Evolutionary conservation across 2,888 invertebrate species (phyloP).

Genomic region (Plusia festucae): DNA sequence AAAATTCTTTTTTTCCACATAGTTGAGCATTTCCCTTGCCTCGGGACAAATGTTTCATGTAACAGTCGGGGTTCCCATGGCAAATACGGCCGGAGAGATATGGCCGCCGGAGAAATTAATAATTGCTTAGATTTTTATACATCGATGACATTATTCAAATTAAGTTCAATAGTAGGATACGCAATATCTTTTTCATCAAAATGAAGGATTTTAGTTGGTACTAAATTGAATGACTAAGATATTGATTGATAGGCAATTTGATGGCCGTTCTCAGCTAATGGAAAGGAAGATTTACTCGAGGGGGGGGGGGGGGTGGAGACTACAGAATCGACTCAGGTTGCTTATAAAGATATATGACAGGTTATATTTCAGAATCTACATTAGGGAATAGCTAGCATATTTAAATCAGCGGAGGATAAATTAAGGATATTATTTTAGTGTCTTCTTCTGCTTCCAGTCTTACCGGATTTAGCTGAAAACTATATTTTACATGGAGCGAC

Average conservation of each 20-base stretch:
- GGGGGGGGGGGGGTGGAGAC: slow-evolving; percentile 19
- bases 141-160: slow-evolving; percentile 48
- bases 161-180: background rate
- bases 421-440: no score
- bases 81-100: slow-evolving; percentile 58
- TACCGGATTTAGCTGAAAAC: no score
- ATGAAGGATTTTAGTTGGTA: slow-evolving; percentile 7
- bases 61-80: slow-evolving; percentile 60
- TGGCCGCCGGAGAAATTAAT: slow-evolving; percentile 58
- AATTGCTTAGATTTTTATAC: slow-evolving; percentile 46
- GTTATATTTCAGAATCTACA: slow-evolving; percentile 21
- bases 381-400: slow-evolving; percentile 3
- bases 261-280: slow-evolving; percentile 33
- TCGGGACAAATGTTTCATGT: slow-evolving; percentile 72
- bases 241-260: slow-evolving; percentile 44
- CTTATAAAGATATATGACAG: slow-evolving; percentile 36
- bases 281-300: slow-evolving; percentile 32
- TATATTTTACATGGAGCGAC: no score
- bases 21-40: slow-evolving; percentile 75
- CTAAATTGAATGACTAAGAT: slow-evolving; percentile 19
- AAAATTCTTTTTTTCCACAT: slow-evolving; percentile 77
- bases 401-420: background rate
- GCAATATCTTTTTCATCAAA: background rate
- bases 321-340: slow-evolving; percentile 35
- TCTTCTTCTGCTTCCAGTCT: no score